These are phyloP conservation scores for Xiphorhynchus elegans DNA, from an alignment of 2,113 vertebrate genomes.

Conservation along the genomic window DNA sequence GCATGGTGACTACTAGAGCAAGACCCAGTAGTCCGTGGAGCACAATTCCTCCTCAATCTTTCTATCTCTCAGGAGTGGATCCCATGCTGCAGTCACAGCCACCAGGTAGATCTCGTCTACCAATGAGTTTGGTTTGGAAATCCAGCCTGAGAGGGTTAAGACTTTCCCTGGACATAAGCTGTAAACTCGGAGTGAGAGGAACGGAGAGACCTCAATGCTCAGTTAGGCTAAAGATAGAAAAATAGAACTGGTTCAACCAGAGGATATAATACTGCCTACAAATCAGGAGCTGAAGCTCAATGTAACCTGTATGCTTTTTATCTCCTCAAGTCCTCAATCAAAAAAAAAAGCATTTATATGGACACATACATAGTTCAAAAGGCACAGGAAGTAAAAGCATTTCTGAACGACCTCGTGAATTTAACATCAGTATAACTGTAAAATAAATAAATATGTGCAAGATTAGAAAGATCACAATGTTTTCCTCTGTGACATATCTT, in stretches of 20 bases:
- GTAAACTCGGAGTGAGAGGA: not conserved
- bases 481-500: slow-evolving; percentile 15
- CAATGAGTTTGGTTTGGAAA: not conserved
- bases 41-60: not conserved
- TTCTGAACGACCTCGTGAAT: slow-evolving; percentile 59
- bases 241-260: slow-evolving; percentile 53
- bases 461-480: slow-evolving; percentile 22
- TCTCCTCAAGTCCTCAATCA: not conserved
- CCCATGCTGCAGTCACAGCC: not conserved
- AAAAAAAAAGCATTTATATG: slow-evolving; percentile 11
- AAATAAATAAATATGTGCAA: slow-evolving; percentile 74
- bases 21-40: not conserved
- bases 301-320: not conserved
- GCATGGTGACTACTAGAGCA: not conserved
- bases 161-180: not conserved
- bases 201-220: not conserved
- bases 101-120: not conserved
- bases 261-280: slow-evolving; percentile 40
- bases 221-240: slow-evolving; percentile 33
- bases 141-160: not conserved
- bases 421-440: slow-evolving; percentile 35
- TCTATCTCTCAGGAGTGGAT: not conserved
- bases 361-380: slow-evolving; percentile 61
- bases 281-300: not conserved
- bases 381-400: slow-evolving; percentile 61